A percentile compares a stretch with the other conserved stretches of the same genome.
phyloP scores from a whole-genome alignment of 2,113 vertebrate species.

The Anguilla rostrata region DNA sequence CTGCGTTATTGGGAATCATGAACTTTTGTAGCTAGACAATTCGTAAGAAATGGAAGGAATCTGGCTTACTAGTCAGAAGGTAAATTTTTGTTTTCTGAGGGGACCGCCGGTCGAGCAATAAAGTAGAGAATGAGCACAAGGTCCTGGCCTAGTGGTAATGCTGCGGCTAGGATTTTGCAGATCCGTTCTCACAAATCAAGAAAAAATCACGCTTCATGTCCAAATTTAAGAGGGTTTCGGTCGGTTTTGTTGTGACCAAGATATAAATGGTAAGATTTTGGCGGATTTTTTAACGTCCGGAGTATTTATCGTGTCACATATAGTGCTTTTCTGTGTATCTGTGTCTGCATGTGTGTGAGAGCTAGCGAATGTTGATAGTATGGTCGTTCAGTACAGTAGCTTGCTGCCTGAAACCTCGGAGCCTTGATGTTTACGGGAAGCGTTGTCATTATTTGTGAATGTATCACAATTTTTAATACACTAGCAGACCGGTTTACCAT shows the following conservation, averaged over 20 bases:
- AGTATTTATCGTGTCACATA: constrained; percentile 50
- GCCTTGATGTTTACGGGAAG: constrained; percentile 15
- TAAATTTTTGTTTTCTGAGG: constrained; percentile 58
- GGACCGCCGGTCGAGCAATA: constrained; percentile 65
- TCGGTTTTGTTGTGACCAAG: constrained; percentile 65
- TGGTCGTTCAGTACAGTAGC: neutral
- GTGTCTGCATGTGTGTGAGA: constrained; percentile 26
- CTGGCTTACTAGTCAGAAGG: constrained; percentile 48
- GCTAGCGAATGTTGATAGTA: constrained; percentile 16
- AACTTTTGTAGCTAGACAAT: constrained; percentile 45
- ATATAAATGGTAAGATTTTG: constrained; percentile 73
- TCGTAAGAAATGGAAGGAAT: constrained; percentile 49
- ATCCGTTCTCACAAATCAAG: constrained; percentile 68
- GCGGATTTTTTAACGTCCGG: constrained; percentile 43
- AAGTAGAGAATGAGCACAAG: constrained; percentile 71
- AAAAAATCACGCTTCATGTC: constrained; percentile 63
- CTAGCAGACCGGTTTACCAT: neutral
- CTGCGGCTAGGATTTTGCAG: constrained; percentile 70
- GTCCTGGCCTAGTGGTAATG: constrained; percentile 68
- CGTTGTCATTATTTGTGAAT: constrained; percentile 12
- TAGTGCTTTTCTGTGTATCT: constrained; percentile 40
- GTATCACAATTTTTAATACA: neutral
- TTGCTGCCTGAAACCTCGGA: constrained; percentile 1
- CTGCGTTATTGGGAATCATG: constrained; percentile 46
- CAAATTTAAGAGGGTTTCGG: constrained; percentile 51